Conservation (phyloP, 1,140 invertebrate species). For the Colletes latitarsis region DNA sequence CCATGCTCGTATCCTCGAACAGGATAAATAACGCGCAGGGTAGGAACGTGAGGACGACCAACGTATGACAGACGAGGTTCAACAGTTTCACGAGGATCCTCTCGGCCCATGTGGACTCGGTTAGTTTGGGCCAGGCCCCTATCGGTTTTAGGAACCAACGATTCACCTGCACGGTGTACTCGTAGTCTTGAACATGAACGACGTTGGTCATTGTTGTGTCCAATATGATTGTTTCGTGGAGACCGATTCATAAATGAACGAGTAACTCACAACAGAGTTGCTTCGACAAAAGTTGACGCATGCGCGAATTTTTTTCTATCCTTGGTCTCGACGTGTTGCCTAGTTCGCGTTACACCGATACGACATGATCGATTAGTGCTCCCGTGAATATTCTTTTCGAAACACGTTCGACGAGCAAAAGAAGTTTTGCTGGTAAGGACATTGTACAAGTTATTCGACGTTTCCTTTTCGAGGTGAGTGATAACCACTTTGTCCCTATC, state of each 20-base stretch:
- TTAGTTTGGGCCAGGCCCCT: conserved; percentile 36
- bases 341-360: background rate
- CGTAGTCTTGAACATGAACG: background rate
- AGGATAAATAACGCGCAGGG: conserved; percentile 46
- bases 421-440: background rate
- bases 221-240: conserved; percentile 23
- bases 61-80: conserved; percentile 20
- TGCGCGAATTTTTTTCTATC: conserved; percentile 22
- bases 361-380: background rate
- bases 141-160: conserved; percentile 57
- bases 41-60: conserved; percentile 44
- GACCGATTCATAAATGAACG: background rate
- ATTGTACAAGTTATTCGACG: background rate
- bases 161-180: conserved; percentile 49
- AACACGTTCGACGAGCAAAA: background rate
- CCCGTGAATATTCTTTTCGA: background rate
- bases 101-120: background rate
- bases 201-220: background rate
- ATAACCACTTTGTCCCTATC: too few species aligned
- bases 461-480: background rate
- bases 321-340: too few species aligned
- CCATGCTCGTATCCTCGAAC: conserved; percentile 54
- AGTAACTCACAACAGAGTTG: background rate
- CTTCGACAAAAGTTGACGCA: conserved; percentile 4
- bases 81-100: background rate